Percentiles rank a stretch among this genome's conserved stretches.
phyloP scores from a whole-genome alignment of 2,888 invertebrate species.

The Cephus spinipes region DNA sequence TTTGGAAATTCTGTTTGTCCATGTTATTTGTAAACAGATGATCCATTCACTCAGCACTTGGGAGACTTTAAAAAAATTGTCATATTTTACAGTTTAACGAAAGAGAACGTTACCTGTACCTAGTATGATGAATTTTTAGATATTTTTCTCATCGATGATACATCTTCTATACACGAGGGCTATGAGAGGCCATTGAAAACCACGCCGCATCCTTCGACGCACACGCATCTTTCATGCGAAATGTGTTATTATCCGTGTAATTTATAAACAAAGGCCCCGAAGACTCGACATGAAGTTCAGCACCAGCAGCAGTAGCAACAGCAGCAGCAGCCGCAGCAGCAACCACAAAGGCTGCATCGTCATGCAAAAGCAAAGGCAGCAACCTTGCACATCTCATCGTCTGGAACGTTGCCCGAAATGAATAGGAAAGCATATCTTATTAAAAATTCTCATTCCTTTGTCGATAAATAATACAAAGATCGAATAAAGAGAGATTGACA shows the following conservation, averaged over 20 bases:
- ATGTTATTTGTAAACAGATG: neutral
- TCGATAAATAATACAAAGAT: neutral
- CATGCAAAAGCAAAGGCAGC: neutral
- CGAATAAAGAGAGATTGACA: neutral
- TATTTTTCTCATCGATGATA: neutral
- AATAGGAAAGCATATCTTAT: neutral
- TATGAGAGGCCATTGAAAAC: neutral
- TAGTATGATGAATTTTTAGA: neutral
- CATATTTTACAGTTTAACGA: too few species aligned
- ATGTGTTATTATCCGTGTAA: neutral
- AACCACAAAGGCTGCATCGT: neutral
- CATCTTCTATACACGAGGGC: neutral
- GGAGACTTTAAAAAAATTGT: too few species aligned
- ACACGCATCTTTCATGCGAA: neutral
- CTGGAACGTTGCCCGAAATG: neutral
- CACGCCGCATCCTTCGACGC: neutral
- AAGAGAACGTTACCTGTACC: neutral
- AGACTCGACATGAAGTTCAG: neutral
- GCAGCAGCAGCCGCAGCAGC: neutral
- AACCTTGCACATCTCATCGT: neutral
- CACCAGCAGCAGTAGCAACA: neutral
- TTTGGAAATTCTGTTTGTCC: neutral
- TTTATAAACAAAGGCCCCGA: neutral
- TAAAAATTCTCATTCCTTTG: neutral
- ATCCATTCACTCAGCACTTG: neutral